Percentiles rank a stretch among this genome's conserved stretches.
These are phyloP conservation scores for Cosmorhoe ocellata DNA, from an alignment of 2,888 invertebrate genomes.

Conservation along the genomic window DNA sequence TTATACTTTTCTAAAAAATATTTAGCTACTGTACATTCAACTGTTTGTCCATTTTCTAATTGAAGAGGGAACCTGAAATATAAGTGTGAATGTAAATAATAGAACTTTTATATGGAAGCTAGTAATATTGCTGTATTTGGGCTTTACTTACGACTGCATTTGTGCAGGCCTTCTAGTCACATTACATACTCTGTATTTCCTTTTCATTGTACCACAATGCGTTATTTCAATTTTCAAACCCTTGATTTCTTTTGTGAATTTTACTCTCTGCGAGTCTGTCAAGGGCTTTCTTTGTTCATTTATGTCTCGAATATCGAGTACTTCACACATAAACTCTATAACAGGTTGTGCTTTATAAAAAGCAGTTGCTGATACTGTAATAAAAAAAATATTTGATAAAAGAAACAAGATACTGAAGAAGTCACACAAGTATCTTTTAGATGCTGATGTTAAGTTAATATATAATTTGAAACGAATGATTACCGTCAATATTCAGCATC, in stretches of 20 bases:
- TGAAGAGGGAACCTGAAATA: conserved; percentile 92
- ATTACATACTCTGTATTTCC: conserved; percentile 99
- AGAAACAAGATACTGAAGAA: no score
- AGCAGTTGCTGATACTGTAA: conserved; percentile 98
- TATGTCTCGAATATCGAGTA: conserved; percentile 97
- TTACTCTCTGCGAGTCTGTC: conserved; percentile 99
- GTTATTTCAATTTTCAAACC: conserved; percentile 99
- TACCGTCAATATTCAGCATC: conserved; percentile 99
- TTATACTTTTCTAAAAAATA: conserved; percentile 99
- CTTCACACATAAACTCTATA: conserved; percentile 99
- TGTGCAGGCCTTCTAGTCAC: conserved; percentile 99
- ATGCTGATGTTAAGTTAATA: no score
- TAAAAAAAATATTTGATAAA: not conserved
- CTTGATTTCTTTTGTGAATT: conserved; percentile 99
- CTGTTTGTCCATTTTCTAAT: conserved; percentile 99
- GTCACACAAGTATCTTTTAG: no score
- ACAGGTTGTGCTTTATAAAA: conserved; percentile 99
- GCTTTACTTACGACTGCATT: conserved; percentile 99
- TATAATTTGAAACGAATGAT: not conserved
- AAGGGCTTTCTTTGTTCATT: conserved; percentile 97
- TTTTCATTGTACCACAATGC: conserved; percentile 99
- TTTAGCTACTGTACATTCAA: conserved; percentile 99
- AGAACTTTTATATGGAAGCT: no score
- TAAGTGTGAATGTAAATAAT: no score
- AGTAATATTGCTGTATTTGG: no score